These are phyloP conservation scores for Psilopsiagon aymara DNA, from an alignment of 2,113 vertebrate genomes.

Conservation along the genomic window DNA sequence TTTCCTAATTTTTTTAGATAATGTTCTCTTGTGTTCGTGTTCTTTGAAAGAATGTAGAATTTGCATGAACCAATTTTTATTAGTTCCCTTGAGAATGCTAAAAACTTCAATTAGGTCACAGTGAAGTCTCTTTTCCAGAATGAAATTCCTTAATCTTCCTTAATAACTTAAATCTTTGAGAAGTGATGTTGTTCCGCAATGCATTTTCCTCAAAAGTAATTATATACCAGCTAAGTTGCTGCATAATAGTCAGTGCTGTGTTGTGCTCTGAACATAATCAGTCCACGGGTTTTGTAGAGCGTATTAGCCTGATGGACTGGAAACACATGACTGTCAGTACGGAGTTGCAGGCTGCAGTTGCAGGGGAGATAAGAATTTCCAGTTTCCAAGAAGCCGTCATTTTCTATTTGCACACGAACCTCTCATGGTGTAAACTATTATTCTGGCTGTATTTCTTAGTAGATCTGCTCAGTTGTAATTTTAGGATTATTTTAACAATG, in stretches of 20 bases:
- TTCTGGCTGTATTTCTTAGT: neutral
- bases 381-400: neutral
- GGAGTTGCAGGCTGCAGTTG: neutral
- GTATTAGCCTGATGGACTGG: conserved; percentile 38
- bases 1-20: conserved; percentile 46
- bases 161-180: conserved; percentile 75
- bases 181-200: conserved; percentile 66
- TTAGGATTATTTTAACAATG: conserved; percentile 38
- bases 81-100: conserved; percentile 70
- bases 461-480: conserved; percentile 1
- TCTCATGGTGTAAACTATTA: conserved; percentile 1
- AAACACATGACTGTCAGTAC: neutral
- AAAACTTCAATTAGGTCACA: conserved; percentile 76
- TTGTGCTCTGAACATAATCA: conserved; percentile 35
- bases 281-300: conserved; percentile 29
- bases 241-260: conserved; percentile 48
- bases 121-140: conserved; percentile 72
- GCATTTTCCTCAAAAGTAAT: conserved; percentile 72
- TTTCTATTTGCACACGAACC: neutral
- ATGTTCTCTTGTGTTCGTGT: conserved; percentile 30
- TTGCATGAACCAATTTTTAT: conserved; percentile 73
- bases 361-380: conserved; percentile 10
- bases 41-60: conserved; percentile 69
- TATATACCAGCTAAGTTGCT: conserved; percentile 58
- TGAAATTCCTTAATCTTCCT: conserved; percentile 76